A percentile compares a stretch with the other conserved stretches of the same genome.
Evolutionary conservation across 2,113 vertebrate species (phyloP).

Genomic region (Oceanites oceanicus): DNA sequence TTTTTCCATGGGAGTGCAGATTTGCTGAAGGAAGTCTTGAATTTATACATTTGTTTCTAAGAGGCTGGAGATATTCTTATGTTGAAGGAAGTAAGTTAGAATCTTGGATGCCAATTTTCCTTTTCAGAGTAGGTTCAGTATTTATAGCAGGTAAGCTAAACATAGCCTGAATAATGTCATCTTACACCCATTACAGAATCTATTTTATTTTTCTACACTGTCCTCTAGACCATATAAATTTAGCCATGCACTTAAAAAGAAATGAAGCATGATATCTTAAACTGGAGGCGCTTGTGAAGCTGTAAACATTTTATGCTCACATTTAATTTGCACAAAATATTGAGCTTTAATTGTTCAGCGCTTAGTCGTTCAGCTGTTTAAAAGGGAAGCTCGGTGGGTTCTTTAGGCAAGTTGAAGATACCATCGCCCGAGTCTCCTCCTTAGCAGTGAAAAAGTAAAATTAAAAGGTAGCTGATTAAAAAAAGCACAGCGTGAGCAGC

Average conservation of each 20-base stretch:
- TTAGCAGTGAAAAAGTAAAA: background rate
- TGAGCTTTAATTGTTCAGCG: slow-evolving; percentile 35
- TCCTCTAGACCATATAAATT: background rate
- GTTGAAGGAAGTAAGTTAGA: background rate
- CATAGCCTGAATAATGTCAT: background rate
- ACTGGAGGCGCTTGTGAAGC: background rate
- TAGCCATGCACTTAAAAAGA: slow-evolving; percentile 20
- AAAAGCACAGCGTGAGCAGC: background rate
- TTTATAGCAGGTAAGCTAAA: slow-evolving; percentile 20
- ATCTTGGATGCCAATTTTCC: background rate
- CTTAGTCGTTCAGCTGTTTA: background rate
- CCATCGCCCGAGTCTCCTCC: background rate
- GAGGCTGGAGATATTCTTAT: background rate
- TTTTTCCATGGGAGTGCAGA: background rate
- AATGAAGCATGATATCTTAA: slow-evolving; percentile 36
- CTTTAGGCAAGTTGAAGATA: background rate
- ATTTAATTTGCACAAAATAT: slow-evolving; percentile 21
- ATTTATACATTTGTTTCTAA: background rate
- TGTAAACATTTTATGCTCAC: slow-evolving; percentile 36
- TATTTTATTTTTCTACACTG: background rate
- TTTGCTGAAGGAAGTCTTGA: background rate
- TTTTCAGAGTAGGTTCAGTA: background rate
- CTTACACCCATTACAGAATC: background rate
- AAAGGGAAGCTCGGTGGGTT: background rate
- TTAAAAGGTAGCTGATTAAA: background rate